Conservation (phyloP, 1,140 invertebrate genomes). For the Myzus persicae region DNA sequence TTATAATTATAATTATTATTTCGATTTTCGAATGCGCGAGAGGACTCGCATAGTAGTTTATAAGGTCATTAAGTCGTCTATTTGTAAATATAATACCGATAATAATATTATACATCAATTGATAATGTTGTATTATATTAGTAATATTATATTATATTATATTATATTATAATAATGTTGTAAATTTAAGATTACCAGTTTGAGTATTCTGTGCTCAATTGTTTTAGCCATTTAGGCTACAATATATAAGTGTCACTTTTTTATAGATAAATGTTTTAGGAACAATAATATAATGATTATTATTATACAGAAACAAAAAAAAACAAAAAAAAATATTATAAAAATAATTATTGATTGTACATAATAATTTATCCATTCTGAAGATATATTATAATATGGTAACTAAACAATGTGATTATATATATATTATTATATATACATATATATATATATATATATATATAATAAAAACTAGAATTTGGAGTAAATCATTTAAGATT, state of each 20-base stretch:
- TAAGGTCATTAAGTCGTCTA: not conserved
- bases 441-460: constrained; percentile 10
- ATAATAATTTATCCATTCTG: constrained; percentile 44
- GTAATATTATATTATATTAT: constrained; percentile 27
- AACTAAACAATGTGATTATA: not conserved
- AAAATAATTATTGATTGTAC: constrained; percentile 23
- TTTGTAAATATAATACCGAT: constrained; percentile 24
- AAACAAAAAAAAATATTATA: not conserved
- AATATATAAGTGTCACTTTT: constrained; percentile 48
- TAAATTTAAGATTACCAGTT: constrained; percentile 51
- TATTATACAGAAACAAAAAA: constrained; percentile 28
- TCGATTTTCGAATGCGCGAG: not conserved
- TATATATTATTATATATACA: too few relatives aligned
- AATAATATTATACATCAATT: constrained; percentile 30
- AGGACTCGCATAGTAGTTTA: not conserved
- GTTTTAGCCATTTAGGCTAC: constrained; percentile 49
- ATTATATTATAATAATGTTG: constrained; percentile 24
- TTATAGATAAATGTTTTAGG: constrained; percentile 42
- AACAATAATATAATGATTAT: constrained; percentile 34
- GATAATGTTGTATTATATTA: constrained; percentile 32
- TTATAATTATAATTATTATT: not conserved
- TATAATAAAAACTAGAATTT: constrained; percentile 47
- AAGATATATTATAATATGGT: not conserved
- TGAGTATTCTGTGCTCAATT: constrained; percentile 50
- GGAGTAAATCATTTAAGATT: constrained; percentile 18